These are phyloP conservation scores for Hucho hucho DNA, from an alignment of 2,113 vertebrate genomes.

Conservation along the genomic window DNA sequence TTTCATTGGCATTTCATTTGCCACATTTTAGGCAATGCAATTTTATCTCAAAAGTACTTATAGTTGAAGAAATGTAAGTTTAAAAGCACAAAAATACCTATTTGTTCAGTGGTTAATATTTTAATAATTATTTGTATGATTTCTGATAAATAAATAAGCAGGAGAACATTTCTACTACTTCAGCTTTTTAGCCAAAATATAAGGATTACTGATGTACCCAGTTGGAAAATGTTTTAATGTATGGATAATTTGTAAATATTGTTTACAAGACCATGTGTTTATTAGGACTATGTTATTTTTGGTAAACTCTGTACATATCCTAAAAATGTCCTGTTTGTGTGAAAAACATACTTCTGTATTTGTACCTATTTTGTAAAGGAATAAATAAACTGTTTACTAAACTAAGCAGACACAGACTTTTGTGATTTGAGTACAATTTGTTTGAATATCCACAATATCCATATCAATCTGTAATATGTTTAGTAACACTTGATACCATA, in stretches of 20 bases:
- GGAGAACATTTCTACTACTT: slow-evolving; percentile 77
- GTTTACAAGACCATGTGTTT: slow-evolving; percentile 87
- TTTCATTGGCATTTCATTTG: slow-evolving; percentile 62
- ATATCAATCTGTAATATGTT: not conserved
- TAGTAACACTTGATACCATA: not conserved
- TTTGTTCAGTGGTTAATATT: slow-evolving; percentile 75
- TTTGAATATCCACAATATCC: not conserved
- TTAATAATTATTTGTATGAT: slow-evolving; percentile 80
- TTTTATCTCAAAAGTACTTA: slow-evolving; percentile 60
- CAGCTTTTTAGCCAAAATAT: slow-evolving; percentile 84
- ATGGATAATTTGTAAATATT: slow-evolving; percentile 82
- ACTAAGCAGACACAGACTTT: slow-evolving; percentile 50
- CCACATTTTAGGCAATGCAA: slow-evolving; percentile 67
- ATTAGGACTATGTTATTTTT: slow-evolving; percentile 86
- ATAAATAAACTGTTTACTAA: slow-evolving; percentile 89
- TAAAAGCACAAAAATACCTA: slow-evolving; percentile 72
- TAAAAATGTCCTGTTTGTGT: slow-evolving; percentile 82
- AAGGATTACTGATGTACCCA: slow-evolving; percentile 76
- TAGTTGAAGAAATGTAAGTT: slow-evolving; percentile 19
- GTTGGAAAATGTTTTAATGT: slow-evolving; percentile 77
- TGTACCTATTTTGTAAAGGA: slow-evolving; percentile 95
- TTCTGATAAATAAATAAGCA: slow-evolving; percentile 77
- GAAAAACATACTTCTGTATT: slow-evolving; percentile 84
- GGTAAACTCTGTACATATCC: slow-evolving; percentile 87
- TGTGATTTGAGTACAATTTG: not conserved